Conservation (phyloP, 2,113 vertebrate species). For the Pelusios castaneus region DNA sequence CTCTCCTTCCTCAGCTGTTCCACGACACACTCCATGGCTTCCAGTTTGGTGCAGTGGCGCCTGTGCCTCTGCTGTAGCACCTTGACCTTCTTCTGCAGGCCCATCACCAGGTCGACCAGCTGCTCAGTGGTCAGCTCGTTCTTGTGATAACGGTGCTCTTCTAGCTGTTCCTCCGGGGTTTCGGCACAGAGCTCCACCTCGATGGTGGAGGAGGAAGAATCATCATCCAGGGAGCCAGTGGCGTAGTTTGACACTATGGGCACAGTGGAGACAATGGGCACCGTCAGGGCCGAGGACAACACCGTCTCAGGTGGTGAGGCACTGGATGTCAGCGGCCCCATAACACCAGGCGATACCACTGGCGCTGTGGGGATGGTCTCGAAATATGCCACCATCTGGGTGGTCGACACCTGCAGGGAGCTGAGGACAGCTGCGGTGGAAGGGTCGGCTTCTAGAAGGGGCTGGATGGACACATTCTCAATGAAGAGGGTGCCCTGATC, state of each 20-base stretch:
- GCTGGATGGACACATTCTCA: slow-evolving; percentile 36
- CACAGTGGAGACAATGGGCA: slow-evolving; percentile 78
- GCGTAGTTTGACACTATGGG: slow-evolving; percentile 78
- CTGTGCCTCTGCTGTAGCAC: slow-evolving; percentile 80
- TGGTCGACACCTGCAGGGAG: background rate
- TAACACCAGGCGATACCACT: background rate
- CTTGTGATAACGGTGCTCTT: slow-evolving; percentile 74
- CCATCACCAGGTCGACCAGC: slow-evolving; percentile 65
- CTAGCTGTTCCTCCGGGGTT: background rate
- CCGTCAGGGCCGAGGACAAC: slow-evolving; percentile 73
- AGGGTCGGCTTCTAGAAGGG: slow-evolving; percentile 21
- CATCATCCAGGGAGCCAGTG: background rate
- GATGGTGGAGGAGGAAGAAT: background rate
- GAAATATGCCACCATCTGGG: slow-evolving; percentile 75
- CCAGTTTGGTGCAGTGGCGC: slow-evolving; percentile 78
- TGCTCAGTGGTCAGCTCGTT: slow-evolving; percentile 76
- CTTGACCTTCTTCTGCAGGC: slow-evolving; percentile 79
- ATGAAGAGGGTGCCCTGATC: background rate
- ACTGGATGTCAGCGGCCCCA: background rate
- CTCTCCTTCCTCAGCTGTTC: slow-evolving; percentile 76
- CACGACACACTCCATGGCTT: slow-evolving; percentile 78
- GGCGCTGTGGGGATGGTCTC: slow-evolving; percentile 73
- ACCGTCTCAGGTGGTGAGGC: slow-evolving; percentile 64
- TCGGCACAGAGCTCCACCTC: background rate
- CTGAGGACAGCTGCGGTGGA: background rate